Base-by-base conservation (phyloP, 2,797 vertebrate genomes). In the Liparis tanakae region DNA sequence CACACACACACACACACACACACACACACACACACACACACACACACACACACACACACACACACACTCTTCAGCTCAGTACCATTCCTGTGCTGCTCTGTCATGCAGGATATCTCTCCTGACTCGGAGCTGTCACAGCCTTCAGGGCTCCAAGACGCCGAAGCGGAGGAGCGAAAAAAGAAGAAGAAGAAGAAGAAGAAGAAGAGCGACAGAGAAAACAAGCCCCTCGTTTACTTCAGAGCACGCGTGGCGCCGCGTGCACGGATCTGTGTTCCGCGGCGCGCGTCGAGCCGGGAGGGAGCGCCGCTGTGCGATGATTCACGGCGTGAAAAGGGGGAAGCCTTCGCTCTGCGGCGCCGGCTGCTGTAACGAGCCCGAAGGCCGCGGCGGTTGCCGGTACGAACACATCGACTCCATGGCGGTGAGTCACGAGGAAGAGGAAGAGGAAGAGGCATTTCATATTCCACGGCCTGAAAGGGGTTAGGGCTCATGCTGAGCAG, bases 121-220 rank as follows among this genome's bases (percentile, higher is more conserved):
- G 80, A 86, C 81, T 74, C 65, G 9, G 74, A 85, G 80, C 84
- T 80, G 89, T 79, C 86, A 80, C 2, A 74, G 77, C 84, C 78
- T 74, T 76, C 76, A 20, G 82, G 82, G 82, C 61, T 80, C 61
- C 36, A 79, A 81, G 54, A 81, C 15, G 64, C 48, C 44, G n/a
- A 79, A 13, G 82, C 67, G 60, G 77, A 68, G 30, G 54, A 83
- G 74, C 46, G 76, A 79, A 80, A 88, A 30, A 30, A 30, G n/a
- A n/a, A 30, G 25, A 30, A 30, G 4, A 30, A 30, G 4, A 30
- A 30, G 25, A 85, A 30, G 25, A 30, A 30, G 4, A 30, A 30
- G 4, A 30, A 30, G 25, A 85, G 74, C 58, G 60, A 81, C 63
- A 74, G 65, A 34, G 43, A 69, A 80, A 81, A 78, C 60, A 84